Evolutionary conservation across 2,113 vertebrate genomes (phyloP), one percentile per base, ranked within the genome.

Genomic region (Oenanthe melanoleuca): DNA sequence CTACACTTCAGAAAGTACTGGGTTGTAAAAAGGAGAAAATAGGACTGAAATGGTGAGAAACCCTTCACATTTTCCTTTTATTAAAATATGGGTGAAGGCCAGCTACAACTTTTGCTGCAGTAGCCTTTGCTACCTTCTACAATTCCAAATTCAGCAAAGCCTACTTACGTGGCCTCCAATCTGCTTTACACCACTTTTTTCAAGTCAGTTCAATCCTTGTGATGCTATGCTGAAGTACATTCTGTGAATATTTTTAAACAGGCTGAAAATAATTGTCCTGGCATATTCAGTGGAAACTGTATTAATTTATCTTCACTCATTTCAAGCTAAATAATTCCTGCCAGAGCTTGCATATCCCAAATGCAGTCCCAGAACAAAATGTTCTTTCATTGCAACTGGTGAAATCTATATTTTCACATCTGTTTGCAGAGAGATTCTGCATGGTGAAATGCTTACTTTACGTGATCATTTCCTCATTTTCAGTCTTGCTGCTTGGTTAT

Each of bases 201-300:
- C 33, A 42, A 61, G 65, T 52, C 50, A 28, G 23, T 49, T 52
- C 22, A 34, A 23, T 72, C 47, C 47, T 88, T 53, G 26, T 63
- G 56, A 55, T 66, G 28, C 14, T 77, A n/a, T 40, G 20, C 53
- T 80, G 57, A 90, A 96, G 55, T 60, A 77, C 78, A 70, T 77
- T 89, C 71, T 80, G 63, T 87, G 91, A 86, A 91, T 94, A 82
- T 90, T 96, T 96, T 94, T 92, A 78, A 65, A 78, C 1, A 0
- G 24, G 64, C 80, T 83, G 64, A 92, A 96, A 95, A 95, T 86
- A 94, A 85, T 94, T 87, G 72, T 93, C 53, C 89, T 87, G 92
- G 86, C 78, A 86, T 92, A 83, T 80, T 94, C 64, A 91, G 1
- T 94, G 89, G 95, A 93, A 94, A 95, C 45, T 81, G n/a, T 83